Evolutionary conservation across 1,140 invertebrate species (phyloP), one percentile per base, ranked within the genome.

Genomic region (Drosophila trapezifrons): DNA sequence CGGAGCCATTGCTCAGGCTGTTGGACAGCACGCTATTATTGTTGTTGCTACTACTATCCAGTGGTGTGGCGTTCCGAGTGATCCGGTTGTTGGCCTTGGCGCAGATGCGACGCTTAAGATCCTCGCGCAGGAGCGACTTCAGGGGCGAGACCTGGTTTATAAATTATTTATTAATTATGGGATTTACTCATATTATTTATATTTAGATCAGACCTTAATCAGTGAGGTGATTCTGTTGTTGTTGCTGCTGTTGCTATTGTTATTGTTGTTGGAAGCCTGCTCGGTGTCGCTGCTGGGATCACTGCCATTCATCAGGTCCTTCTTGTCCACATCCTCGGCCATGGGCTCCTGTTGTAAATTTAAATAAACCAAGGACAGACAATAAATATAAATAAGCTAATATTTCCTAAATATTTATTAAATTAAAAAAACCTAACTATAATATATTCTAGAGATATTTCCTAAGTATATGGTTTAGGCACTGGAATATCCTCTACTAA

Each of bases 51-150:
- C 29, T 91, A 47, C 87, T 92, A 59, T 90, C 90, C 43, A 91
- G 15, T 12, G 80, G 65, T 12, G 85, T 79, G 20, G 89, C 82
- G 51, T 91, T 93, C 10, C 91, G 92, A 15, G 91, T 93, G 62
- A 92, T 93, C 49, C 92, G 92, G 86, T 90, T 93, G 63, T 91
- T 93, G 15, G 92, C 94, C 66, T 94, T 92, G 9, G 94, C 94
- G 9, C 95, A 95, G 71, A 96, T 95, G 79, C 96, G 95, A 40
- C 96, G 93, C 80, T 96, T 96, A 57, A 97, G 92, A 91, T 97
- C 96, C 76, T 97, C 96, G 20, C 96, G 93, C 43, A 97, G 92
- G 45, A 97, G 92, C 58, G 96, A 96, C 85, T 97, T 97, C 54
- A 97, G 92, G 42, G 96, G 96, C 32, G 96, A 97, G 46, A 97